A percentile compares a stretch with the other conserved stretches of the same genome.
These are phyloP conservation scores for Acropternis orthonyx DNA, from an alignment of 2,797 vertebrate genomes.

Conservation along the genomic window DNA sequence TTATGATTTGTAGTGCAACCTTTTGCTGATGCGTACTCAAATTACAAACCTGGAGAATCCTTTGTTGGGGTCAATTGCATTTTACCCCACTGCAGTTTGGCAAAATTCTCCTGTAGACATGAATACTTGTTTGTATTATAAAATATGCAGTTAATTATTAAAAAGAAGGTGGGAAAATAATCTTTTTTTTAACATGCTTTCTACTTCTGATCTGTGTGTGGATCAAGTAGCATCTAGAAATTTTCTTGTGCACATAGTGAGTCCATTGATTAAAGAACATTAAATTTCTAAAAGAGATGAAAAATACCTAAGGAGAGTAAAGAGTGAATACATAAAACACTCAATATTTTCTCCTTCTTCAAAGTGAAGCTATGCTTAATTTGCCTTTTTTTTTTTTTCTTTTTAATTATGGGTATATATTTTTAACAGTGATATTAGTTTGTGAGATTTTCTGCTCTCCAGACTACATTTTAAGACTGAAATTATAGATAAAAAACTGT, in stretches of 20 bases:
- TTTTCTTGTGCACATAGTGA: constrained; percentile 5
- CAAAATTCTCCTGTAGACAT: background rate
- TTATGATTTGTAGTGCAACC: background rate
- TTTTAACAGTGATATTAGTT: background rate
- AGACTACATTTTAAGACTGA: constrained; percentile 17
- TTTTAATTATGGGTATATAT: background rate
- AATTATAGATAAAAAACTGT: background rate
- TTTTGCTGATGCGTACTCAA: background rate
- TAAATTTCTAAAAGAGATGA: constrained; percentile 20
- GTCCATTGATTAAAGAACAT: background rate
- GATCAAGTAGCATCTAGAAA: constrained; percentile 30
- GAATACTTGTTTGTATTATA: constrained; percentile 8
- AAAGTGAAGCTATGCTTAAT: background rate
- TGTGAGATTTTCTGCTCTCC: background rate
- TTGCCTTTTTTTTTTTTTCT: background rate
- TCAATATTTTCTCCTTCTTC: background rate
- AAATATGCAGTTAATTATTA: constrained; percentile 19
- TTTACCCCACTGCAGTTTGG: background rate
- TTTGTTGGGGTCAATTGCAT: background rate
- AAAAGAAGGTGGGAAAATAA: background rate
- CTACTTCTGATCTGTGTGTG: constrained; percentile 36
- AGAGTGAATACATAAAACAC: background rate
- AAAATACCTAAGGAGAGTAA: constrained; percentile 4
- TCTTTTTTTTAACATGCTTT: background rate
- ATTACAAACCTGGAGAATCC: background rate